Evolutionary conservation across 2,797 vertebrate species (phyloP).

Genomic region (Onychomys arenicola): DNA sequence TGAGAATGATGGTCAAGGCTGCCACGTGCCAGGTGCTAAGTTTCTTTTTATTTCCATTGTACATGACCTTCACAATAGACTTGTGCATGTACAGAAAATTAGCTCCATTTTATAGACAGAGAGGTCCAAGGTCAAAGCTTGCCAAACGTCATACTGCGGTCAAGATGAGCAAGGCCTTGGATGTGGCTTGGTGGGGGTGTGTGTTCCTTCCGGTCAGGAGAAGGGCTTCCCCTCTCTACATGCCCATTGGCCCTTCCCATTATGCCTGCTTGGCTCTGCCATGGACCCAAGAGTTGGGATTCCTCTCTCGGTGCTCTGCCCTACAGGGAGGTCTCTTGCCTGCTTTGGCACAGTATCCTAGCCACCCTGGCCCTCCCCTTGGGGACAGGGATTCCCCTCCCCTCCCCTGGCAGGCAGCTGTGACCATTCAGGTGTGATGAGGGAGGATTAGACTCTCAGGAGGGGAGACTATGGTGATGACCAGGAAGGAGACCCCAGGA

Average conservation of each 20-base stretch:
- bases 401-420: not conserved
- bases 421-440: not conserved
- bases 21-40: not conserved
- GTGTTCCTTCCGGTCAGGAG: not conserved
- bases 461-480: constrained; percentile 37
- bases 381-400: not conserved
- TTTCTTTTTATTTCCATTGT: not conserved
- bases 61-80: not conserved
- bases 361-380: not conserved
- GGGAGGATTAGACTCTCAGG: not conserved
- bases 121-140: not conserved
- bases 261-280: not conserved
- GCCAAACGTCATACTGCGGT: not conserved
- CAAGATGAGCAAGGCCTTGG: not conserved
- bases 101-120: constrained; percentile 30
- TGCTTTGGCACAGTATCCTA: not conserved
- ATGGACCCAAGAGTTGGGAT: not conserved
- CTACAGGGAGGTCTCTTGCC: not conserved
- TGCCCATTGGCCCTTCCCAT: not conserved
- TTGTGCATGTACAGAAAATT: not conserved
- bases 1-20: not conserved
- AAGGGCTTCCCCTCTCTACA: no score
- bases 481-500: not conserved
- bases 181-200: not conserved
- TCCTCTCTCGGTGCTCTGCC: not conserved